phyloP scores from a whole-genome alignment of 1,140 invertebrate genomes.

The Zaprionus davidi region DNA sequence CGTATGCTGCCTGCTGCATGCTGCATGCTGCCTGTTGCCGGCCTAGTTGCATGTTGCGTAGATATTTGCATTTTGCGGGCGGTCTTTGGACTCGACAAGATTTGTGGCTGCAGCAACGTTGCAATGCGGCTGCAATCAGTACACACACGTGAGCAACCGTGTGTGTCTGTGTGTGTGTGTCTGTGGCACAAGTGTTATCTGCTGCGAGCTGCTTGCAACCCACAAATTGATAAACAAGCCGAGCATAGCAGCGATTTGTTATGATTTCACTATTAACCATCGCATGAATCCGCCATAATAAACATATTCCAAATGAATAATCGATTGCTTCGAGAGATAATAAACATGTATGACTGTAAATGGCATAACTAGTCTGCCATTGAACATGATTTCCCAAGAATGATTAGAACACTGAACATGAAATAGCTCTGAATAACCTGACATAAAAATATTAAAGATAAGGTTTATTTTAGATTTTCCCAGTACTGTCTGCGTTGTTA shows the following conservation, averaged over 20 bases:
- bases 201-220: slow-evolving; percentile 25
- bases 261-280: not conserved
- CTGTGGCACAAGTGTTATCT: slow-evolving; percentile 32
- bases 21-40: slow-evolving; percentile 5
- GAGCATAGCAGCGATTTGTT: slow-evolving; percentile 15
- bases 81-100: slow-evolving; percentile 54
- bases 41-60: slow-evolving; percentile 72
- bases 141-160: not conserved
- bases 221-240: slow-evolving; percentile 6
- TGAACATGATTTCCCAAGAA: no score
- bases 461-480: no score
- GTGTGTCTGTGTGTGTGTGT: not conserved
- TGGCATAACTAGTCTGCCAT: not conserved
- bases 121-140: slow-evolving; percentile 35
- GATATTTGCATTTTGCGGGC: slow-evolving; percentile 72
- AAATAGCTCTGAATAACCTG: no score
- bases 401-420: no score
- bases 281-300: not conserved
- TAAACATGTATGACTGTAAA: not conserved
- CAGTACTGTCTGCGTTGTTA: no score
- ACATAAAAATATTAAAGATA: no score
- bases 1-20: slow-evolving; percentile 2
- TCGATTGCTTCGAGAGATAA: not conserved
- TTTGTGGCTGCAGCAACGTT: slow-evolving; percentile 41
- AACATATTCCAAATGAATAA: slow-evolving; percentile 25